Evolutionary conservation across 37 sponge, comb jelly and placozoan genomes (phyloP), one percentile per base, ranked within the genome.

Genomic region (Chondrosia reniformis): DNA sequence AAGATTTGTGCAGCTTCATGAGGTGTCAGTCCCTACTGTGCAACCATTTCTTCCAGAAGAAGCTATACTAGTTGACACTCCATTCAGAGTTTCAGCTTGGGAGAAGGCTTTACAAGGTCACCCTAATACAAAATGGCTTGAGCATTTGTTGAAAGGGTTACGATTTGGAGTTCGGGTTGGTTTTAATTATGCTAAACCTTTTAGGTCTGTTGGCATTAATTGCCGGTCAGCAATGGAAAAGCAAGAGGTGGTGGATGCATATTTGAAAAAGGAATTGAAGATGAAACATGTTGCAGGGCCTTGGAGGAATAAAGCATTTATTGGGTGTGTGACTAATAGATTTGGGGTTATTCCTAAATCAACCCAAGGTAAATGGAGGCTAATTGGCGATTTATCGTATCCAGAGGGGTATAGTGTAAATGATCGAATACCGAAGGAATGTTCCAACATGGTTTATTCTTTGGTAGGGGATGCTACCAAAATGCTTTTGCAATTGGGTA

Each of bases 331-430:
- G 4, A 7, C 61, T 9, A 78, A 45, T 27, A 25, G 78, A 12
- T 61, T 78, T 39, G 78, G 78, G 1, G 78, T 61, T 6, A 78
- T 78, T 45, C 78, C 78, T 2, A 78, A 49, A 15, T 15, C 10
- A 10, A 49, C 10, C 10, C 52, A 10, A 15, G 52, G 52, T 15
- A 49, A 49, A 15, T 49, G 52, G 52, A 10, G 52, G 10, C 52
- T 49, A 10, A 49, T 49, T 49, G 52, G 10, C 15, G 52, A 49
- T 15, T 15, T 49, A 19, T 49, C 52, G 52, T 49, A 49, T 15
- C 52, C 52, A 19, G 15, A 49, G 15, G 52, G 52, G 52, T 49
- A 19, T 15, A 49, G 52, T 15, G 15, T 49, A 10, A 49, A 49
- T 49, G 52, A 49, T 49, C 15, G 52, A 19, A 49, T 49, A 19